phyloP scores from a whole-genome alignment of 2,797 vertebrate species.

The Falco peregrinus region DNA sequence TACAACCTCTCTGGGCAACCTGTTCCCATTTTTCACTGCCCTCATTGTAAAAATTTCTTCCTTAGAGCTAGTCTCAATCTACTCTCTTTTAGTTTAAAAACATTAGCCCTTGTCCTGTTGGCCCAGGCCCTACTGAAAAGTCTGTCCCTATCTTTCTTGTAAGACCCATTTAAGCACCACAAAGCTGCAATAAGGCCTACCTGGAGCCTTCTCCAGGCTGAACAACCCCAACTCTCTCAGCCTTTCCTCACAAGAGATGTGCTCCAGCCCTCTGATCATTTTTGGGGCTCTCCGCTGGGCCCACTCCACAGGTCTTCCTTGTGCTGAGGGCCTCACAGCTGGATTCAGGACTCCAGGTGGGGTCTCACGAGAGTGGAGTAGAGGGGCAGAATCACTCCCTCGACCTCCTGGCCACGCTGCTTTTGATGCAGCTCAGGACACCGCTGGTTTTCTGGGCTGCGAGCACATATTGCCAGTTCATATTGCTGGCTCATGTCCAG shows the following conservation, averaged over 20 bases:
- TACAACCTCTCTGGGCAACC: too few relatives aligned
- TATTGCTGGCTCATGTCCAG: not conserved
- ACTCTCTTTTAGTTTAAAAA: too few relatives aligned
- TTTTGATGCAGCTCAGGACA: not conserved
- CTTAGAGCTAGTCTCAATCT: too few relatives aligned
- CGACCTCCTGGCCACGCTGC: not conserved
- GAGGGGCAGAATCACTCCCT: not conserved
- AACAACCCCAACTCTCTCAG: too few relatives aligned
- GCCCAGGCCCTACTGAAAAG: too few relatives aligned
- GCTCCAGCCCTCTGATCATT: too few relatives aligned
- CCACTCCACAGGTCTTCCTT: not conserved
- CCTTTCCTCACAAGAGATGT: too few relatives aligned
- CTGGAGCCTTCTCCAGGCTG: not conserved
- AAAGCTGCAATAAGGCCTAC: not conserved
- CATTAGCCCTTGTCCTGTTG: too few relatives aligned
- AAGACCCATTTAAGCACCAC: not conserved
- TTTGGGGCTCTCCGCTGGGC: not conserved
- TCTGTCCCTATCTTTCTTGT: not conserved
- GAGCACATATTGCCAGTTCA: rapidly evolving
- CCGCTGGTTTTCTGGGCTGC: rapidly evolving
- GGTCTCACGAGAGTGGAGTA: not conserved
- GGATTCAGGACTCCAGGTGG: too few relatives aligned
- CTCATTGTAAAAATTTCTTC: too few relatives aligned
- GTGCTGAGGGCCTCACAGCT: not conserved
- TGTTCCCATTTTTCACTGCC: too few relatives aligned